Percentiles rank a stretch among this genome's conserved stretches.
Evolutionary conservation across 2,113 vertebrate genomes (phyloP).

Genomic region (Gopherus flavomarginatus): DNA sequence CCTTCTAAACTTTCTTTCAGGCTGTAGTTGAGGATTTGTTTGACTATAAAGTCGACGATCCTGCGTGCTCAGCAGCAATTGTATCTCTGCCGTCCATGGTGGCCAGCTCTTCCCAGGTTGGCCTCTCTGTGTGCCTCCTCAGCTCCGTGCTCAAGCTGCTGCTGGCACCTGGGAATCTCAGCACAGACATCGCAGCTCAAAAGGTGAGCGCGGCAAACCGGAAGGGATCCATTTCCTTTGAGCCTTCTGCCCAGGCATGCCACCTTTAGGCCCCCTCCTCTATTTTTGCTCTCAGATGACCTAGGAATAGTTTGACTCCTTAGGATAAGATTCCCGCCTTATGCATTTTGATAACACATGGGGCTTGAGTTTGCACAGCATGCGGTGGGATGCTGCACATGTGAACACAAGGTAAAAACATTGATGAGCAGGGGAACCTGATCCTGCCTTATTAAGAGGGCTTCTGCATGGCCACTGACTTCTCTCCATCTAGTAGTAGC

Average conservation of each 20-base stretch:
- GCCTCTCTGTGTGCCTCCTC: slow-evolving; percentile 58
- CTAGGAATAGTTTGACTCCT: background rate
- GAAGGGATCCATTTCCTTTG: background rate
- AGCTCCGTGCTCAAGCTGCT: slow-evolving; percentile 15
- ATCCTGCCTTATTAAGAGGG: background rate
- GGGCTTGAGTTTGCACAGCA: background rate
- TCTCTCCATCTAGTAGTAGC: background rate
- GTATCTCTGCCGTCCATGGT: slow-evolving; percentile 47
- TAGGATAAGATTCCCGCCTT: background rate
- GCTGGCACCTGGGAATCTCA: slow-evolving; percentile 23
- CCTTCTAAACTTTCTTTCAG: slow-evolving; percentile 29
- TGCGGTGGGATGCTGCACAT: background rate
- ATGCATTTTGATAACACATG: background rate
- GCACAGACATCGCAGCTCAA: slow-evolving; percentile 46
- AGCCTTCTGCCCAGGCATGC: background rate
- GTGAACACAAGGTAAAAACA: background rate
- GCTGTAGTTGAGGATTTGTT: fast-evolving
- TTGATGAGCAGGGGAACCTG: background rate
- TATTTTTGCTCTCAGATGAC: background rate
- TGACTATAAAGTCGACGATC: background rate
- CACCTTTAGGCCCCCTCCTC: too few species aligned
- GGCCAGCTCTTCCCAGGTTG: slow-evolving; percentile 15
- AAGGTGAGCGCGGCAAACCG: slow-evolving; percentile 22
- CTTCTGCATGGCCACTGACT: background rate
- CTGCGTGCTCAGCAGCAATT: fast-evolving